phyloP scores from a whole-genome alignment of 2,888 invertebrate genomes.

The Molorchus minor region DNA sequence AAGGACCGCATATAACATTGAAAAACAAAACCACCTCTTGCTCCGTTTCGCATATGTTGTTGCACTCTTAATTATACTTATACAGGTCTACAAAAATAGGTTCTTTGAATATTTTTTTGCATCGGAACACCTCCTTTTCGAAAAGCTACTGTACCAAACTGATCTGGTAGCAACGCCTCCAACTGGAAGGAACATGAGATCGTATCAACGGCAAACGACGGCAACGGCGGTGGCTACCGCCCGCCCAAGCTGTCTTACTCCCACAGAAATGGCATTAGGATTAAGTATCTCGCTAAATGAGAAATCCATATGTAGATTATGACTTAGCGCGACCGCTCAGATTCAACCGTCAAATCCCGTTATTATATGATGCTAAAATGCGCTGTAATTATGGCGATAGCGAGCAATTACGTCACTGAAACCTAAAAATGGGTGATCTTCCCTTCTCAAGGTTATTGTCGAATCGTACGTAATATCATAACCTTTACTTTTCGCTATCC shows the following conservation, averaged over 20 bases:
- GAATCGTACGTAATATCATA: too few relatives aligned
- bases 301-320: slow-evolving; percentile 60
- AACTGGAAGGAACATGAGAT: slow-evolving; percentile 54
- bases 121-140: too few relatives aligned
- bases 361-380: slow-evolving; percentile 41
- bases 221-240: slow-evolving; percentile 43
- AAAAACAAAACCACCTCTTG: too few relatives aligned
- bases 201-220: slow-evolving; percentile 57
- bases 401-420: slow-evolving; percentile 32
- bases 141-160: slow-evolving; percentile 23
- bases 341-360: slow-evolving; percentile 49
- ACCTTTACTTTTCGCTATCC: too few relatives aligned
- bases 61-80: too few relatives aligned
- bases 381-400: slow-evolving; percentile 41
- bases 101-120: too few relatives aligned
- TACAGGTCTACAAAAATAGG: too few relatives aligned
- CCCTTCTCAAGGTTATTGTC: too few relatives aligned
- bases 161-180: slow-evolving; percentile 50
- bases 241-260: slow-evolving; percentile 34
- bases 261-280: slow-evolving; percentile 55
- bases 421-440: too few relatives aligned
- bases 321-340: slow-evolving; percentile 46
- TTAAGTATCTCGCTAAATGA: slow-evolving; percentile 58
- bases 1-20: too few relatives aligned
- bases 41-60: too few relatives aligned